Percentiles rank a stretch among this genome's conserved stretches.
These are phyloP conservation scores for Drosophila neotestacea DNA, from an alignment of 2,888 invertebrate genomes.

Conservation along the genomic window DNA sequence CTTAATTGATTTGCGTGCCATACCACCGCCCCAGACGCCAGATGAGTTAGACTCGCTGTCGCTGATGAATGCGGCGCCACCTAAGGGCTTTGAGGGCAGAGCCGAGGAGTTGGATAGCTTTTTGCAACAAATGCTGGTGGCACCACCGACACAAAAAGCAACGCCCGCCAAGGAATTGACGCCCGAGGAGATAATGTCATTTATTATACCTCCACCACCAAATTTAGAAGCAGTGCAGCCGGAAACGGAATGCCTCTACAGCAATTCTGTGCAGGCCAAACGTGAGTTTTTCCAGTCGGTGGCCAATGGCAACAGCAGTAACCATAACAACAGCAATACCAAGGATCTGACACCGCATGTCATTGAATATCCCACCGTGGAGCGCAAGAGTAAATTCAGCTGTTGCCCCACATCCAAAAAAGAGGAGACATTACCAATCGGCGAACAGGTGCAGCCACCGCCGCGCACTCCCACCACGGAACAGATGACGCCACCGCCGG, in stretches of 20 bases:
- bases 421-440: conserved; percentile 78
- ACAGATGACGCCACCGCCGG: conserved; percentile 89
- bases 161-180: conserved; percentile 92
- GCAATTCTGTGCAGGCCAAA: conserved; percentile 85
- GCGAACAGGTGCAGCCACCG: conserved; percentile 86
- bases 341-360: conserved; percentile 84
- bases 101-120: conserved; percentile 92
- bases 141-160: conserved; percentile 91
- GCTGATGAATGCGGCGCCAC: conserved; percentile 90
- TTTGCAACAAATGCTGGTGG: conserved; percentile 91
- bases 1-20: conserved; percentile 94
- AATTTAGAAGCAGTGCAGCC: conserved; percentile 84
- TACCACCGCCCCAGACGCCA: conserved; percentile 94
- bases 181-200: conserved; percentile 93
- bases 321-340: conserved; percentile 21
- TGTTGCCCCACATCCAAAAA: conserved; percentile 89
- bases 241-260: conserved; percentile 85
- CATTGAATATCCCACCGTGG: conserved; percentile 90
- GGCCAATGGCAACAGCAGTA: conserved; percentile 56
- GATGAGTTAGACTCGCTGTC: conserved; percentile 91
- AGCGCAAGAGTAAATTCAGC: conserved; percentile 90
- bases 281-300: conserved; percentile 67
- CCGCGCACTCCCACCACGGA: conserved; percentile 87
- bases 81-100: conserved; percentile 89
- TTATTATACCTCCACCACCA: conserved; percentile 93